A percentile compares a stretch with the other conserved stretches of the same genome.
These are phyloP conservation scores for Anticlea derivata DNA, from an alignment of 2,888 invertebrate genomes.

Conservation along the genomic window DNA sequence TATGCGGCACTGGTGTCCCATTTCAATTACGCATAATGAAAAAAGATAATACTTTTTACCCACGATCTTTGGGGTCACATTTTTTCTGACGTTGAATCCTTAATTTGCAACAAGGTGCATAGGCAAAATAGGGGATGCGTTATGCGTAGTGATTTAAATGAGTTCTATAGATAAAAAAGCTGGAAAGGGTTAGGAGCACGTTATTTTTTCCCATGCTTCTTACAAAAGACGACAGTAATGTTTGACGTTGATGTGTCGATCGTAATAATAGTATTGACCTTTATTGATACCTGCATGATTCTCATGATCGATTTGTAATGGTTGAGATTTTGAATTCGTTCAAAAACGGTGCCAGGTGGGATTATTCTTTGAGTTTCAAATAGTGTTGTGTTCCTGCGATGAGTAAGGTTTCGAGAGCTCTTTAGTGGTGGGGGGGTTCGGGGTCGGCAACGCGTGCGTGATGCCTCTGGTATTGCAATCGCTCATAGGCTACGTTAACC, in stretches of 20 bases:
- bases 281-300: slow-evolving; percentile 39
- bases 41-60: slow-evolving; percentile 80
- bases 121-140: slow-evolving; percentile 69
- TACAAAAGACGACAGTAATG: slow-evolving; percentile 68
- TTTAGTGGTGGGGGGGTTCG: too few species aligned
- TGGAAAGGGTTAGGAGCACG: slow-evolving; percentile 58
- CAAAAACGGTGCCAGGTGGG: slow-evolving; percentile 3
- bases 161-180: slow-evolving; percentile 73
- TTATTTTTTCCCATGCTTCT: slow-evolving; percentile 68
- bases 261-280: slow-evolving; percentile 53
- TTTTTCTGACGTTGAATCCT: slow-evolving; percentile 75
- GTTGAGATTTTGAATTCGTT: slow-evolving; percentile 13
- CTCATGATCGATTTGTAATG: slow-evolving; percentile 44
- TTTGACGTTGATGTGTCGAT: slow-evolving; percentile 72
- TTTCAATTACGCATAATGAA: slow-evolving; percentile 79
- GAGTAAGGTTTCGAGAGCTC: too few species aligned
- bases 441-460: too few species aligned
- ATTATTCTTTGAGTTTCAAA: neutral
- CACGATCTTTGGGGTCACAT: slow-evolving; percentile 80
- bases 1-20: slow-evolving; percentile 81
- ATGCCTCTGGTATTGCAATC: too few species aligned
- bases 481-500: too few species aligned
- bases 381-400: too few species aligned
- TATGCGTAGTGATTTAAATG: slow-evolving; percentile 69
- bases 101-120: slow-evolving; percentile 84